Base-by-base conservation (phyloP, 2,888 invertebrate genomes). In the Mesorhabditis spiculigera region DNA sequence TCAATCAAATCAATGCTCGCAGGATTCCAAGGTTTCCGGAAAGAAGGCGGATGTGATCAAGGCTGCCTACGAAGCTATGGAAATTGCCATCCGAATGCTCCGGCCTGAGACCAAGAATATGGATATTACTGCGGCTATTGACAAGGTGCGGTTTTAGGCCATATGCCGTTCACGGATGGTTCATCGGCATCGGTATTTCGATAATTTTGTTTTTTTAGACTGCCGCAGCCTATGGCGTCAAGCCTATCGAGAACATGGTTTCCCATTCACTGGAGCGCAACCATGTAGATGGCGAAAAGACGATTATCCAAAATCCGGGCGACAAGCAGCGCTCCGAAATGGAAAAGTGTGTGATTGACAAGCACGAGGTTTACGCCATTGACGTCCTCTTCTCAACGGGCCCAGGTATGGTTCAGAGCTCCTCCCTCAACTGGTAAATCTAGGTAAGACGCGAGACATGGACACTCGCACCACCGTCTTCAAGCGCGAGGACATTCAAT, bases 381-480 rank as follows among this genome's bases (percentile, higher is more conserved):
- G 97, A 97, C 89, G 93, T 98, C n/a, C 90, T 99, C 72, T 90
- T 98, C 73, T 94, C 95, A 84, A 92, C 94, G 70, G 97, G 97
- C 66, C 95, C 95, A 86, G 95, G 95, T 85, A 91, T 93, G 87
- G 92, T 28, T 28, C 28, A 28, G 28, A 28, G 28, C 28, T 28
- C 28, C 28, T 28, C 28, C 28, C 28, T 62, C n/a, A 63, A 16
- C 71, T 63, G 43, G 61, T 13, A 61, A 44, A 67, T 76, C 68
- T 66, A 78, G 81, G 79, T 84, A 85, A 92, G 90, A 94, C 94
- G 13, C 91, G 92, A 83, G 95, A 97, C 88, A 91, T 92, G 88
- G 94, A 96, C 82, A 92, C 95, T 44, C 91, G 95, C 86, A 95
- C 96, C 77, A 95, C 97, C 64, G 93, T 98, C 86, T 98, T 93